phyloP scores from a whole-genome alignment of 2,888 invertebrate genomes.

The Mactromeris polynyma region DNA sequence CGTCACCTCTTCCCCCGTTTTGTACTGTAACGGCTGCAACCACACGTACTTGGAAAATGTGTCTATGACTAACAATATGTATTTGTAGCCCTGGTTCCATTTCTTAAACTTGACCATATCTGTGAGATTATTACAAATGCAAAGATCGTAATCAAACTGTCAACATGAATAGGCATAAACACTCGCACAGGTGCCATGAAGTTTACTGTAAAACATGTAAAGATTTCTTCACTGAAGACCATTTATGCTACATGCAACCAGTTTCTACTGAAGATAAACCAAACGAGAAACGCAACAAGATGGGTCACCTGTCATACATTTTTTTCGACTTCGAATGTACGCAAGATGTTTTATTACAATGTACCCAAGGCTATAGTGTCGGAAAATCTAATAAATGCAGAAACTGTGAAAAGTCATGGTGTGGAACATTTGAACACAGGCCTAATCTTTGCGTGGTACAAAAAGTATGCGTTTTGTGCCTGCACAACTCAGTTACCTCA shows the following conservation, averaged over 20 bases:
- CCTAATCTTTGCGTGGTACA: too few species aligned
- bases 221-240: too few species aligned
- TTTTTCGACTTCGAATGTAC: constrained; percentile 24
- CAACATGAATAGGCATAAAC: neutral
- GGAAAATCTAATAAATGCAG: too few species aligned
- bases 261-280: neutral
- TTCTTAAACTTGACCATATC: too few species aligned
- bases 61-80: too few species aligned
- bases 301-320: neutral
- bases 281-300: too few species aligned
- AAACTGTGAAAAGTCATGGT: constrained; percentile 14
- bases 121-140: constrained; percentile 18
- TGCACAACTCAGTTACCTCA: constrained; percentile 30
- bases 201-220: too few species aligned
- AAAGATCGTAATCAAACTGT: constrained; percentile 6
- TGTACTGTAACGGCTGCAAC: too few species aligned
- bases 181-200: neutral
- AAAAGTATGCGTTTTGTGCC: constrained; percentile 50
- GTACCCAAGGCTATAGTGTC: neutral
- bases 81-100: too few species aligned
- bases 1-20: too few species aligned
- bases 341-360: neutral
- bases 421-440: constrained; percentile 44
- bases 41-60: too few species aligned
- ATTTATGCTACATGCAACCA: constrained; percentile 1